Base-by-base conservation (phyloP, 2,113 vertebrate genomes). In the Pseudolaguvia tuberculata region DNA sequence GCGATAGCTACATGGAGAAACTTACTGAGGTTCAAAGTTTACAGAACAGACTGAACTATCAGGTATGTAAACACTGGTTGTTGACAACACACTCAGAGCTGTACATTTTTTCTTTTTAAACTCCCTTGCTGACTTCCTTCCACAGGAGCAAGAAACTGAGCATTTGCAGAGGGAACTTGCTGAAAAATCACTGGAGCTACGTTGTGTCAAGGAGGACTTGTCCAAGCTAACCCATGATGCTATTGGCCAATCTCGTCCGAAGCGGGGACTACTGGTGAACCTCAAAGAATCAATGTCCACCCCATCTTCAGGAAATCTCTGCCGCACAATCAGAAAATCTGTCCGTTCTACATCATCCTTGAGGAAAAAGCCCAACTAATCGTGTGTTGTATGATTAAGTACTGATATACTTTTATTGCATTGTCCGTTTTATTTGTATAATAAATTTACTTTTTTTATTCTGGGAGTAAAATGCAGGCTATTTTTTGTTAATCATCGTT, bases 261-360 rank as follows among this genome's bases (percentile, higher is more conserved):
- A 82, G 72, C 88, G 83, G 65, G 85, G 92, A 45, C 88, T 95
- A 12, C 85, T 95, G 29, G 89, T 92, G 51, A 94, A 93, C 84
- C 84, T 95, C 68, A 93, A 86, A 81, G 89, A 92, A 21, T 88
- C 90, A 0, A 91, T 93, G 68, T 85, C 86, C 0, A 87, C 89
- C 4, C 89, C 88, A 35, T 82, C 88, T 45, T 82, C 79, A 51
- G 67, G 72, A 1, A 18, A 83, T 1, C 73, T 85, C 0, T 72
- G 81, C 13, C 89, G 90, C 72, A 81, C 72, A 0, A 82, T 88
- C 25, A 86, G 85, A 20, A 93, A 88, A 75, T 15, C 76, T 0
- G 80, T 84, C 0, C 80, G 39, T 51, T 63, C 79, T 15, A 69
- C 76, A 35, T 0, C 62, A 10, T 52, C 45, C 20, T 81, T 73